Conservation (phyloP, 2,113 vertebrate species). For the Urocitellus parryii region DNA sequence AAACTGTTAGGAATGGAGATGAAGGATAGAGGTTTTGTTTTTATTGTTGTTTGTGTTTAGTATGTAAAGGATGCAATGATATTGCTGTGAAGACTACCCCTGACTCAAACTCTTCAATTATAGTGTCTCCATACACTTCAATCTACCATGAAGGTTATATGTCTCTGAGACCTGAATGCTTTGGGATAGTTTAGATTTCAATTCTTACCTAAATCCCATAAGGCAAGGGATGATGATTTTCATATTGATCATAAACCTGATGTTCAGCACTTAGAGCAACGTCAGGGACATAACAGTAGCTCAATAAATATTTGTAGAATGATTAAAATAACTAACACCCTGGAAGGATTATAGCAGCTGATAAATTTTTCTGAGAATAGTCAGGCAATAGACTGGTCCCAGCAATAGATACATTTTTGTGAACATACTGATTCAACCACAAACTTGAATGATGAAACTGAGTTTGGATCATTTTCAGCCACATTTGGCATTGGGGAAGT, state of each 20-base stretch:
- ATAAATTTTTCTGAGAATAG: not conserved
- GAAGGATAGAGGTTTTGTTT: not conserved
- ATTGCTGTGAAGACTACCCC: fast-evolving
- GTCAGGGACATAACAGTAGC: not conserved
- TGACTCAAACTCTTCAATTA: not conserved
- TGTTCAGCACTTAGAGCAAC: not conserved
- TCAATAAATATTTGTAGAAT: not conserved
- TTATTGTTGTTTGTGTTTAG: too few species aligned
- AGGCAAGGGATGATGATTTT: not conserved
- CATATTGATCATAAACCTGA: not conserved
- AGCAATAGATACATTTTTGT: not conserved
- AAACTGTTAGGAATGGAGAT: not conserved
- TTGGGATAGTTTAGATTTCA: not conserved
- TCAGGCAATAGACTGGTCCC: not conserved
- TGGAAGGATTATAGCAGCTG: not conserved
- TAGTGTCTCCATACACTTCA: fast-evolving
- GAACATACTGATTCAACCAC: not conserved
- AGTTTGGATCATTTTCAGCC: not conserved
- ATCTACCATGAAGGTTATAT: not conserved
- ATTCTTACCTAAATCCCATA: not conserved
- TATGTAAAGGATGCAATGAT: not conserved
- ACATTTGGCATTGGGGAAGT: not conserved
- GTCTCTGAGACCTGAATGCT: not conserved
- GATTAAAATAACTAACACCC: not conserved
- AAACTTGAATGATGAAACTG: not conserved